Conservation (phyloP, 2,797 vertebrate genomes). For the Meriones psammophilus region DNA sequence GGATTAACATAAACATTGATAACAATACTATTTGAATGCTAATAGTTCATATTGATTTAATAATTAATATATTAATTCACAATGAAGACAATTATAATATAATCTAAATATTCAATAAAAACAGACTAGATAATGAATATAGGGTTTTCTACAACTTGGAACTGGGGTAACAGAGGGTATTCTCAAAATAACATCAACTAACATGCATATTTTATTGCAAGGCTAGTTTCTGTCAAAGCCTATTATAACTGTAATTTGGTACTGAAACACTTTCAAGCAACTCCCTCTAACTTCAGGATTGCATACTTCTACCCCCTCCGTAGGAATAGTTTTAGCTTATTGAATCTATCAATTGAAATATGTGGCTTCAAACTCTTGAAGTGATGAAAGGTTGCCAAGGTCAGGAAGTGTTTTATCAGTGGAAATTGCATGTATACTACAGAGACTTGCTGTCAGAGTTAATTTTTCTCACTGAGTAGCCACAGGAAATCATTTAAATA, state of each 20-base stretch:
- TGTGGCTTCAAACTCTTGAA: slow-evolving; percentile 38
- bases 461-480: slow-evolving; percentile 78
- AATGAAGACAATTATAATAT: neutral
- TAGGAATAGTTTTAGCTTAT: slow-evolving; percentile 15
- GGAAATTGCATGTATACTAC: neutral
- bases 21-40: neutral
- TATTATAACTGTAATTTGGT: neutral
- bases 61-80: neutral
- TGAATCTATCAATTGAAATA: slow-evolving; percentile 65
- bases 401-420: slow-evolving; percentile 74
- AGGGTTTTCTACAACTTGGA: neutral
- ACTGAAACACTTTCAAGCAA: neutral
- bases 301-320: neutral
- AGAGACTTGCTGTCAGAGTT: slow-evolving; percentile 73
- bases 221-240: neutral
- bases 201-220: neutral
- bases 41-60: neutral
- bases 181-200: slow-evolving; percentile 6
- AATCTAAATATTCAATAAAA: neutral
- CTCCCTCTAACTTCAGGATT: neutral
- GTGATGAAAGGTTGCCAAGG: slow-evolving; percentile 71
- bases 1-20: neutral
- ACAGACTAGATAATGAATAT: neutral
- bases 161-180: neutral
- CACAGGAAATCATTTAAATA: slow-evolving; percentile 75